Conservation (phyloP, 2,797 vertebrate genomes). For the Chaetophractus vellerosus region DNA sequence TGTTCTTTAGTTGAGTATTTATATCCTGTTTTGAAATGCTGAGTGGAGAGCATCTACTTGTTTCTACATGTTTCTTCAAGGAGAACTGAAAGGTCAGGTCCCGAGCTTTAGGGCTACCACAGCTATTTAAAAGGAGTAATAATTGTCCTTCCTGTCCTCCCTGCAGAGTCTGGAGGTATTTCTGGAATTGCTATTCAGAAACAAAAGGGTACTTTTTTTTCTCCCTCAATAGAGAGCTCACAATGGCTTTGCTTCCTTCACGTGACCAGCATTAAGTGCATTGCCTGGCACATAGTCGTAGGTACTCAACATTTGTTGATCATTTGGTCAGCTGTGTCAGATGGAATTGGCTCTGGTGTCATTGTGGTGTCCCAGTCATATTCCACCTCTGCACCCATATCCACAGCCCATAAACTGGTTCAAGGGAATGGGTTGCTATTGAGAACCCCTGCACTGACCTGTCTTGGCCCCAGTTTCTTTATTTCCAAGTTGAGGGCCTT, state of each 20-base stretch:
- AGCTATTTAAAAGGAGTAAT: conserved; percentile 67
- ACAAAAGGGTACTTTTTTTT: conserved; percentile 24
- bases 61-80: conserved; percentile 70
- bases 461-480: not conserved
- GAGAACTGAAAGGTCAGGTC: conserved; percentile 70
- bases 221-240: not conserved
- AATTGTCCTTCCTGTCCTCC: conserved; percentile 54
- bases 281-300: not conserved
- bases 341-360: not conserved
- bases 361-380: not conserved
- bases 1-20: conserved; percentile 74
- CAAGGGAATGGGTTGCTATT: not conserved
- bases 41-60: conserved; percentile 66
- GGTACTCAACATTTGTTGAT: not conserved
- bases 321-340: not conserved
- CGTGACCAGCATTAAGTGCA: not conserved
- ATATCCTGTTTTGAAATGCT: conserved; percentile 78
- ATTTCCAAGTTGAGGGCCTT: not conserved
- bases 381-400: not conserved
- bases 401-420: not conserved
- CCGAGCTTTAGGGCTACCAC: conserved; percentile 44
- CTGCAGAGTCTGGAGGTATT: conserved; percentile 69
- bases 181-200: conserved; percentile 63
- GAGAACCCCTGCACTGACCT: not conserved
- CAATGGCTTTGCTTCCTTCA: not conserved